Percentiles rank a stretch among this genome's conserved stretches.
Conservation (phyloP, 2,113 vertebrate species). For the Scytalopus superciliaris region DNA sequence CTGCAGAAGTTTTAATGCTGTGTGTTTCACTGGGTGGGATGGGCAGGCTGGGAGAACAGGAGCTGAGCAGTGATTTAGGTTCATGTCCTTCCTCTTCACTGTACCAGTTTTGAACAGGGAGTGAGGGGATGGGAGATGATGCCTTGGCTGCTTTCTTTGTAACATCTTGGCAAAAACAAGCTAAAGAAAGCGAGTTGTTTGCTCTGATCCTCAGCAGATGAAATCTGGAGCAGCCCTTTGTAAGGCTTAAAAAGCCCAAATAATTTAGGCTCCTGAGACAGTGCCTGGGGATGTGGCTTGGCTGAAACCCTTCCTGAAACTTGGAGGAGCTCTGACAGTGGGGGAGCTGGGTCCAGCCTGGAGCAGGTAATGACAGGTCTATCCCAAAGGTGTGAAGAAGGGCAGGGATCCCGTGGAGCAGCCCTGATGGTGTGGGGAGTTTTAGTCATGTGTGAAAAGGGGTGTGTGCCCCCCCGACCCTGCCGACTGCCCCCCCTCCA, state of each 20-base stretch:
- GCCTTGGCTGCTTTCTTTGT: not conserved
- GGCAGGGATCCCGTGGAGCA: not conserved
- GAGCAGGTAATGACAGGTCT: not conserved
- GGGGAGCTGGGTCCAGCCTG: not conserved
- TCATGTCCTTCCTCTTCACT: not conserved
- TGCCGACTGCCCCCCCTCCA: not conserved
- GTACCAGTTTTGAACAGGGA: not conserved
- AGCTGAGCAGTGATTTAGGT: not conserved
- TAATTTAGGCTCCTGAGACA: not conserved
- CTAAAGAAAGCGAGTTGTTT: not conserved
- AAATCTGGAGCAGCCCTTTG: not conserved
- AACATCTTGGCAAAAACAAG: not conserved
- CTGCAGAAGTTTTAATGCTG: not conserved
- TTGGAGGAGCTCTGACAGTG: rapidly evolving
- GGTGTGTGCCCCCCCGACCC: no score
- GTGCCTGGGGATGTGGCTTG: not conserved
- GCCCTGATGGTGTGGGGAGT: not conserved
- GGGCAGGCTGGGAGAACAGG: not conserved
- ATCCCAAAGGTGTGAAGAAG: not conserved
- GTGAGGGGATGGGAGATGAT: not conserved
- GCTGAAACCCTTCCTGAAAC: not conserved
- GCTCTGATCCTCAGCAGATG: not conserved
- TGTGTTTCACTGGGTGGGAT: not conserved
- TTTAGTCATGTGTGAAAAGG: not conserved
- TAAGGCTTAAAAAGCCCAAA: not conserved